phyloP scores from a whole-genome alignment of 2,888 invertebrate species.

The Pachydiplax longipennis region DNA sequence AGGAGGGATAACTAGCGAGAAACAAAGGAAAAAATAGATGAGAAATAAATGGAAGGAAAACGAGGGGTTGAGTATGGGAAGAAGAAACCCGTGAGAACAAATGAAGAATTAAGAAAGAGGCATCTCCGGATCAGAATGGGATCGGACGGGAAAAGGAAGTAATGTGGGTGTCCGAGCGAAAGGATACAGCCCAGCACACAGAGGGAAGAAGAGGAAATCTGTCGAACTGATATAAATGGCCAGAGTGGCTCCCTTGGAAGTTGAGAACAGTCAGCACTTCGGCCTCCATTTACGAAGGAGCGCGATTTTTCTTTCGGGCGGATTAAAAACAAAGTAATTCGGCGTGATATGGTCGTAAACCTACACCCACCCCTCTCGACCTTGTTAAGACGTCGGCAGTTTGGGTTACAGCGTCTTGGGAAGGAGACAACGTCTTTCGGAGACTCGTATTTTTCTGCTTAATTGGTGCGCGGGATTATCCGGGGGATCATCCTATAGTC shows the following conservation, averaged over 20 bases:
- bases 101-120: background rate
- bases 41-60: background rate
- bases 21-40: background rate
- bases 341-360: constrained; percentile 26
- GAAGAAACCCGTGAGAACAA: background rate
- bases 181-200: background rate
- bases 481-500: background rate
- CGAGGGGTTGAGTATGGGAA: background rate
- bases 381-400: constrained; percentile 7
- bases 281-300: background rate
- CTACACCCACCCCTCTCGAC: background rate
- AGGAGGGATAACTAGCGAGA: background rate
- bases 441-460: background rate
- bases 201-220: background rate
- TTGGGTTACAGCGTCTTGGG: background rate
- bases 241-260: background rate
- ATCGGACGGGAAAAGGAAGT: background rate
- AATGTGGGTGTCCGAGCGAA: background rate
- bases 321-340: constrained; percentile 45
- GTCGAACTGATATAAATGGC: constrained; percentile 26
- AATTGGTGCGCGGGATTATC: background rate
- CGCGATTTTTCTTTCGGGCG: constrained; percentile 9
- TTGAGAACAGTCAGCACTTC: constrained; percentile 35
- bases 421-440: background rate
- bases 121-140: background rate